Evolutionary conservation across 2,797 vertebrate genomes (phyloP).

Genomic region (Brachymystax lenok): DNA sequence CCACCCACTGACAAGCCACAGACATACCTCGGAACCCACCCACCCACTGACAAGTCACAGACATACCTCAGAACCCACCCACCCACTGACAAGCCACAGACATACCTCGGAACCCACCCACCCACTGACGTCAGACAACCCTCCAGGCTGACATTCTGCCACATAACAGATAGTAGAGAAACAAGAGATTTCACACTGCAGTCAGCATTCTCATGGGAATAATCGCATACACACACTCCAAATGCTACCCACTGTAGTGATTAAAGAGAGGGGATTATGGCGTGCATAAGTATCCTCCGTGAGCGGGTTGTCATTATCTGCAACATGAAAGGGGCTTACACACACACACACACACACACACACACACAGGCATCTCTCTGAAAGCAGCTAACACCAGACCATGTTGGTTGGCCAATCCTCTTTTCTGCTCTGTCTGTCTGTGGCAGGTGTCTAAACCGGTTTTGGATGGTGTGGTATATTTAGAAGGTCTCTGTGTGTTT

Average conservation of each 20-base stretch:
- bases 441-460: neutral
- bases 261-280: neutral
- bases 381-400: neutral
- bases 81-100: too few species aligned
- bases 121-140: neutral
- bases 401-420: neutral
- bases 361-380: neutral
- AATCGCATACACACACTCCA: neutral
- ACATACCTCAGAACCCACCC: too few species aligned
- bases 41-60: too few species aligned
- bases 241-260: neutral
- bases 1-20: too few species aligned
- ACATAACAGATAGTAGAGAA: neutral
- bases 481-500: neutral
- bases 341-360: neutral
- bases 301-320: neutral
- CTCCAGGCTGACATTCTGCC: neutral
- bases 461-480: neutral
- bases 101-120: neutral
- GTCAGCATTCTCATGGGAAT: neutral
- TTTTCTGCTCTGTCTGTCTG: slow-evolving; percentile 3
- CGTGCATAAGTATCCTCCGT: neutral
- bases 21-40: too few species aligned
- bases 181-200: neutral
- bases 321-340: slow-evolving; percentile 1